Conservation (phyloP, 2,113 vertebrate species). For the Condylura cristata region DNA sequence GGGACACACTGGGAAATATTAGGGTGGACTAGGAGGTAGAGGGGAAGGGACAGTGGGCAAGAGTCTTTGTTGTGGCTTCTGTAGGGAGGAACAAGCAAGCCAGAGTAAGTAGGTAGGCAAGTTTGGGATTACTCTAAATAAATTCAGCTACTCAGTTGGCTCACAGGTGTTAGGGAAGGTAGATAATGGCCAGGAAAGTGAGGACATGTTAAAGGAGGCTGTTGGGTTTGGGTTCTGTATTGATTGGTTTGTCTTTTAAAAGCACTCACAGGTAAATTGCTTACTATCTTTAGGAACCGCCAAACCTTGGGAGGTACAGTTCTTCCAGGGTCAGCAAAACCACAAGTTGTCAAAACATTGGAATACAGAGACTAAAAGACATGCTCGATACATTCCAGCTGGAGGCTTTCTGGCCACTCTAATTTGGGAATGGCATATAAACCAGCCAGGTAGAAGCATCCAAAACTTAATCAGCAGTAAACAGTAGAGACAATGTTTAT, state of each 20-base stretch:
- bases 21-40: not conserved
- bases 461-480: not conserved
- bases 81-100: not conserved
- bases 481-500: not conserved
- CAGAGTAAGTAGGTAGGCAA: not conserved
- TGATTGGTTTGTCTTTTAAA: not conserved
- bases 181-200: not conserved
- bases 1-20: not conserved
- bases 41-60: not conserved
- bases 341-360: not conserved
- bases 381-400: not conserved
- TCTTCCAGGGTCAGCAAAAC: not conserved
- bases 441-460: not conserved
- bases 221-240: not conserved
- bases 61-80: not conserved
- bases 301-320: too few relatives aligned
- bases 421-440: not conserved
- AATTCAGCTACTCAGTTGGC: not conserved
- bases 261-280: not conserved
- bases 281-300: not conserved
- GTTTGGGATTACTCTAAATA: not conserved
- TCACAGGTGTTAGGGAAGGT: not conserved
- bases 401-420: not conserved
- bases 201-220: not conserved
- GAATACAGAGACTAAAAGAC: constrained; percentile 18